A percentile compares a stretch with the other conserved stretches of the same genome.
Conservation (phyloP, 2,888 invertebrate genomes). For the Papilio protenor region DNA sequence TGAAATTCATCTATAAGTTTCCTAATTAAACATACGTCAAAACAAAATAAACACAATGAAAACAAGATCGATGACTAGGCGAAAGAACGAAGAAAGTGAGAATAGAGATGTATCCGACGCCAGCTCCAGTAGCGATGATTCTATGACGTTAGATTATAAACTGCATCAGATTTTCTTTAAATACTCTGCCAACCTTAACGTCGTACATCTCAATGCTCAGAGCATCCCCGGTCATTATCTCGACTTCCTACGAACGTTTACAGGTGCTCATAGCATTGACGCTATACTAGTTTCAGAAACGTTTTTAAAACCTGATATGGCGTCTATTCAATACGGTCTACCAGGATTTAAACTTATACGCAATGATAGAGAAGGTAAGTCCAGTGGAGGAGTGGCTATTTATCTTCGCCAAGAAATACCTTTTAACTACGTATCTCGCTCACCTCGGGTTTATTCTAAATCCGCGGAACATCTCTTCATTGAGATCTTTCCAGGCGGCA, state of each 20-base stretch:
- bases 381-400: constrained; percentile 44
- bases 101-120: neutral
- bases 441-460: neutral
- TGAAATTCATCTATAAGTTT: neutral
- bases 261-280: constrained; percentile 32
- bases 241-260: constrained; percentile 35
- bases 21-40: neutral
- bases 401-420: constrained; percentile 41
- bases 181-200: constrained; percentile 21
- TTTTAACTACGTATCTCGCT: constrained; percentile 24
- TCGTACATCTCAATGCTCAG: constrained; percentile 42
- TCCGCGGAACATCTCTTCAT: constrained; percentile 43
- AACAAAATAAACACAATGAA: constrained; percentile 20
- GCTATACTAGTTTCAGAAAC: constrained; percentile 37
- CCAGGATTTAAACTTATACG: constrained; percentile 43
- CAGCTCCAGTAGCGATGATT: constrained; percentile 28
- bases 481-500: constrained; percentile 31
- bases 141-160: constrained; percentile 26
- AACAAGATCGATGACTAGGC: constrained; percentile 23
- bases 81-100: constrained; percentile 2
- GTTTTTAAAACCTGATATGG: constrained; percentile 36
- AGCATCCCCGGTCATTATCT: constrained; percentile 41
- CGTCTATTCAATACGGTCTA: constrained; percentile 28
- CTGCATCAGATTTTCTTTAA: constrained; percentile 33
- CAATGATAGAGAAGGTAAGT: constrained; percentile 39